These are phyloP conservation scores for Dynastes maya DNA, from an alignment of 2,888 invertebrate genomes.

Conservation along the genomic window DNA sequence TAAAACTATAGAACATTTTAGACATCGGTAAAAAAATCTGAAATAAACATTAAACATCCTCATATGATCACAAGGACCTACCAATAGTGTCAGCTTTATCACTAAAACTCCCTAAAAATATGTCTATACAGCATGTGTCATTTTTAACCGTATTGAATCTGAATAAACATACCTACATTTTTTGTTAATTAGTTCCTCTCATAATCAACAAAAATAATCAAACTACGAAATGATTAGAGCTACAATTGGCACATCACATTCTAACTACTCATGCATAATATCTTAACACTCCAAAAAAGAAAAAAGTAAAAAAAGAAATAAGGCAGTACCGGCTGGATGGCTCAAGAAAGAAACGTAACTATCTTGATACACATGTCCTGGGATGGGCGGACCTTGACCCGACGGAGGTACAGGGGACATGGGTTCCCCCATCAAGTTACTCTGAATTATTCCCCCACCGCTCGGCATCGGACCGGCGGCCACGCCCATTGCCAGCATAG, in stretches of 20 bases:
- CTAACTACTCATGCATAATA: constrained; percentile 66
- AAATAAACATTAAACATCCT: too few relatives aligned
- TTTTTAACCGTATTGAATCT: too few relatives aligned
- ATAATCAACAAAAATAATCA: constrained; percentile 36
- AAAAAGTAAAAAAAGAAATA: constrained; percentile 63
- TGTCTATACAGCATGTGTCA: too few relatives aligned
- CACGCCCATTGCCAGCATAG: constrained; percentile 51
- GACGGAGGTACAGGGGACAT: constrained; percentile 62
- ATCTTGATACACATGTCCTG: constrained; percentile 76
- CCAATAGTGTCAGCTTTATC: too few relatives aligned
- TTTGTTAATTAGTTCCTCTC: constrained; percentile 31
- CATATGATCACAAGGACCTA: too few relatives aligned
- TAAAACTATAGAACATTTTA: too few relatives aligned
- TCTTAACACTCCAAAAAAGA: constrained; percentile 62
- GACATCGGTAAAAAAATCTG: too few relatives aligned
- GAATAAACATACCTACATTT: constrained; percentile 6
- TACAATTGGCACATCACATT: constrained; percentile 51
- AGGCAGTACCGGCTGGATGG: constrained; percentile 73
- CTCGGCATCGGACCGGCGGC: constrained; percentile 52
- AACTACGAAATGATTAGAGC: constrained; percentile 44
- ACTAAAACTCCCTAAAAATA: too few relatives aligned
- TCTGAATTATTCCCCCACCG: constrained; percentile 51
- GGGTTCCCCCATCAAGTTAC: constrained; percentile 61
- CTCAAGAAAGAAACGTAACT: constrained; percentile 80
- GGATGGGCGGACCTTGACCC: constrained; percentile 62